Base-by-base conservation (phyloP, 2,797 vertebrate species). In the Periparus ater region DNA sequence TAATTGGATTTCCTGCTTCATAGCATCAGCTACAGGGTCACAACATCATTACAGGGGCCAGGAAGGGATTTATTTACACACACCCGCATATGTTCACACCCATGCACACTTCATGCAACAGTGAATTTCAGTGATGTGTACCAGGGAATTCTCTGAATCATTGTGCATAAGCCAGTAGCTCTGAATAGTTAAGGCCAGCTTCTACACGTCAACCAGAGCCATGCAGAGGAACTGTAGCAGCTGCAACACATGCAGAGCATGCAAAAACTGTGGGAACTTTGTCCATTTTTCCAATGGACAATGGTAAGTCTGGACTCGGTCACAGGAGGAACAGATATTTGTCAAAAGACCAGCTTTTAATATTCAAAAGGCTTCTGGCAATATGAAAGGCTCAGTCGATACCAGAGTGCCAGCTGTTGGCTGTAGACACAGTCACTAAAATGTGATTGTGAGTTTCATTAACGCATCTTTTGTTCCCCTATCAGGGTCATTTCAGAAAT, bases 1-100 rank as follows among this genome's bases (percentile, higher is more conserved):
- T 92, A 93, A 94, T 89, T 89, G 32, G 57, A 88, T 93, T 94
- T 95, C 72, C 68, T 80, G 70, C 60, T 91, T 76, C 77, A 84
- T 32, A 73, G 38, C 58, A 57, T 85, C 76, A 89, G 48, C 58
- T 66, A 12, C 23, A 58, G 36, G 14, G 36, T 75, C 51, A 32
- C 67, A 66, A 20, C 60, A 60, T 68, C 53, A 57, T 38, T 77
- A 60, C 17, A 54, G 19, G 40, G 45, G 6, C 61, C 2, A 2
- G 62, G 26, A 80, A 78, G 21, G 51, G 23, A 72, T 84, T 80
- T 72, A 48, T 62, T 68, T 55, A 36, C 55, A 50, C 32, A 26
- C 8, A 15, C 1, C 1, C 0, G 0, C 20, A 6, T 20, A 4
- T 23, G 9, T 60, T 93, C 40, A 40, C 48, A 74, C 32, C 63